Conservation (phyloP, 2,797 vertebrate genomes). For the Pseudochaenichthys georgianus region DNA sequence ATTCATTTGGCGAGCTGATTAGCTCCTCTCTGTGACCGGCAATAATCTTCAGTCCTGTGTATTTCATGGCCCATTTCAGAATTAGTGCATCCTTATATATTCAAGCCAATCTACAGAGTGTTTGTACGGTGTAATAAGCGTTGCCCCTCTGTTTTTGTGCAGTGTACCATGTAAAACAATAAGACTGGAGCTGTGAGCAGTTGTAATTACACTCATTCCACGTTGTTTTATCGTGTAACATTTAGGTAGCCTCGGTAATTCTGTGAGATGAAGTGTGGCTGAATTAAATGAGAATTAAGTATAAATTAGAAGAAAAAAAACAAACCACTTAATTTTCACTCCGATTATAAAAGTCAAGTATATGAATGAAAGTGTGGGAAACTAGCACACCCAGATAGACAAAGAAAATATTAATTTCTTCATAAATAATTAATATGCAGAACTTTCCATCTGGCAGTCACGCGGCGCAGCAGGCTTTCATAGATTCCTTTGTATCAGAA, state of each 20-base stretch:
- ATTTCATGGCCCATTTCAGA: constrained; percentile 83
- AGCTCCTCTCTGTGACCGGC: constrained; percentile 71
- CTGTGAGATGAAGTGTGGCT: constrained; percentile 28
- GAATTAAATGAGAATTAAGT: constrained; percentile 29
- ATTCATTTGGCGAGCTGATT: constrained; percentile 76
- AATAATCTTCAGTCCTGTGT: constrained; percentile 64
- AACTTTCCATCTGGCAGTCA: constrained; percentile 44
- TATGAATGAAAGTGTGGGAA: constrained; percentile 9
- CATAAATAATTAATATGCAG: constrained; percentile 53
- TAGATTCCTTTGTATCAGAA: constrained; percentile 56
- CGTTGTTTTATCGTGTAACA: constrained; percentile 49
- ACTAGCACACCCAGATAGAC: constrained; percentile 18
- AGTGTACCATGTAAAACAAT: constrained; percentile 69
- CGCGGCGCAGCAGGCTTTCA: constrained; percentile 32
- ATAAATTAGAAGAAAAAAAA: constrained; percentile 13
- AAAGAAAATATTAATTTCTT: constrained; percentile 59
- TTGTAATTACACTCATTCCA: constrained; percentile 63
- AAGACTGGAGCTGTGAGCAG: constrained; percentile 41
- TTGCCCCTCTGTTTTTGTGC: constrained; percentile 59
- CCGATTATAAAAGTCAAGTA: constrained; percentile 9
- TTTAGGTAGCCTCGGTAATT: constrained; percentile 48
- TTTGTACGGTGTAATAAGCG: constrained; percentile 56
- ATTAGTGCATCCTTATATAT: constrained; percentile 69
- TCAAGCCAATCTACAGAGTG: constrained; percentile 55
- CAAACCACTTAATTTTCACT: constrained; percentile 9